Conservation (phyloP, 2,113 vertebrate genomes). For the Calonectris borealis region DNA sequence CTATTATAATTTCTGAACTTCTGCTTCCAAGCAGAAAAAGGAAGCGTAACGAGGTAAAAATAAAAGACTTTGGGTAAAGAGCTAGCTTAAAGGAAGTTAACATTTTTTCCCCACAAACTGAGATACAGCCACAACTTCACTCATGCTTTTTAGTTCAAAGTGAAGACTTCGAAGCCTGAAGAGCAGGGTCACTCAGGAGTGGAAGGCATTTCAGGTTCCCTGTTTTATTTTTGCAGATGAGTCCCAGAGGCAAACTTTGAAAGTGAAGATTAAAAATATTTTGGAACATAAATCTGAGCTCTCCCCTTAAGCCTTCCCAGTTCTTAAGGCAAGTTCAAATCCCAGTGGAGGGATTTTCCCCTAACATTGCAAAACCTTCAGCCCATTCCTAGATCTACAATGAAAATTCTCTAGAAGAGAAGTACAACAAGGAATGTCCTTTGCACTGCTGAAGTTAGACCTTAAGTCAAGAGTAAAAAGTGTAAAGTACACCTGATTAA, state of each 20-base stretch:
- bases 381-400: not conserved
- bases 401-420: not conserved
- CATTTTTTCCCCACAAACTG: not conserved
- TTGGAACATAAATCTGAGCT: not conserved
- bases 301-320: not conserved
- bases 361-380: not conserved
- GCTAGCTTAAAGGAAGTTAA: not conserved
- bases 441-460: not conserved
- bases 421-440: not conserved
- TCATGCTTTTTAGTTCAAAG: not conserved
- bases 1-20: not conserved
- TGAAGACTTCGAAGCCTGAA: not conserved
- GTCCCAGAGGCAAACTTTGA: not conserved
- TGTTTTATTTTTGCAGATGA: not conserved
- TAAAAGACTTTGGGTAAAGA: not conserved
- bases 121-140: not conserved
- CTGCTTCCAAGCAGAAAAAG: not conserved
- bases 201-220: not conserved
- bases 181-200: not conserved
- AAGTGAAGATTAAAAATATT: not conserved
- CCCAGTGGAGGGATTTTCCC: accelerated
- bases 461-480: not conserved
- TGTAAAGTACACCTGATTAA: not conserved
- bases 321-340: not conserved
- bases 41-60: not conserved